Base-by-base conservation (phyloP, 2,888 invertebrate genomes). In the Pogonocherus hispidulus region DNA sequence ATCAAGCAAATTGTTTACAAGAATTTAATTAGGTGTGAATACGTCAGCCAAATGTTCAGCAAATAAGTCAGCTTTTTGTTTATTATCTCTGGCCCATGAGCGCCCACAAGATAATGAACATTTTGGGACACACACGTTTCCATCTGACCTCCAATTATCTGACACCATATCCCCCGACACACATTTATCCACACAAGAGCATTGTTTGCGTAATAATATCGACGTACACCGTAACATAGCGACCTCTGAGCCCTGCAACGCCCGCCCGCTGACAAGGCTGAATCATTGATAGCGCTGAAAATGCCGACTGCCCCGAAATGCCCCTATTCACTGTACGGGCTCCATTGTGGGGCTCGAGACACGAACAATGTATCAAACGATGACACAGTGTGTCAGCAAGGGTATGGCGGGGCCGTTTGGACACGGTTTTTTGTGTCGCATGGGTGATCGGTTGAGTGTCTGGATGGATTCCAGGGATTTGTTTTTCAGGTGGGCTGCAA, bases 361-460 rank as follows among this genome's bases (percentile, higher is more conserved):
- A 56, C 63, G 63, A 51, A 67, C 67, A 63, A 67, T 67, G 56
- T 56, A 63, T 63, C 62, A 60, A 62, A 47, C 46, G 66, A 66
- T 54, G 51, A 62, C 66, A 63, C 44, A 27, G 20, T 46, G 63
- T 55, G 62, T 66, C 62, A 66, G 67, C 67, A 59, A 23, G 27
- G 47, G 59, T 11, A 16, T n/a, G 22, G 18, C 22, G 47, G 59
- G 22, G 56, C 3, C 23, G 51, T 35, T 54, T 32, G 16, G 27
- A 27, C 32, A 32, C 16, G 52, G 52, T 27, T 54, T 54, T 54
- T 32, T 19, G 18, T 35, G 32, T 32, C 3, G 6, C n/a, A n/a
- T n/a, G n/a, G n/a, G n/a, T n/a, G n/a, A 11, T 11, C 32, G 9
- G 32, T 32, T 32, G 11, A 32, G 32, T 32, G 32, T 32, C 11